These are phyloP conservation scores for Polyodon spathula DNA, from an alignment of 2,113 vertebrate genomes.

Conservation along the genomic window DNA sequence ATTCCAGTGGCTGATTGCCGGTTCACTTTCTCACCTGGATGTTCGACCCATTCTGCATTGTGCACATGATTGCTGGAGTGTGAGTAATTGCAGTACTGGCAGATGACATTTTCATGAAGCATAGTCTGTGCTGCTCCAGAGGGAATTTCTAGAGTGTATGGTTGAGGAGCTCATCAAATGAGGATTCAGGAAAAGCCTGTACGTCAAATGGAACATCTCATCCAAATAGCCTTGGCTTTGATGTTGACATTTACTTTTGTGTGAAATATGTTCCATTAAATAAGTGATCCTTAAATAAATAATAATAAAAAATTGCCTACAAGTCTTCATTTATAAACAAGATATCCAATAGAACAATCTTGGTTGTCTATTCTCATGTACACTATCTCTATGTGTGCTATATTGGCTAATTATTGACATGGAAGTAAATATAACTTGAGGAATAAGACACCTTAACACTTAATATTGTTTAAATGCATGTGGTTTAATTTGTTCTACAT, in stretches of 20 bases:
- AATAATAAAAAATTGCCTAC: too few species aligned
- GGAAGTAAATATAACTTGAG: too few species aligned
- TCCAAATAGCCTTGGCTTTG: slow-evolving; percentile 47
- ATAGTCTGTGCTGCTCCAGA: slow-evolving; percentile 47
- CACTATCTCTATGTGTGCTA: too few species aligned
- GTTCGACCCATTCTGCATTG: slow-evolving; percentile 58
- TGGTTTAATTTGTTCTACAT: too few species aligned
- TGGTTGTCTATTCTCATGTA: too few species aligned
- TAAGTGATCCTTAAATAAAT: too few species aligned
- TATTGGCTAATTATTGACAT: too few species aligned
- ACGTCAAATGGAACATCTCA: slow-evolving; percentile 43
- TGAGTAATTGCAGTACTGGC: slow-evolving; percentile 66
- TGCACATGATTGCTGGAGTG: slow-evolving; percentile 67
- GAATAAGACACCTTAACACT: too few species aligned
- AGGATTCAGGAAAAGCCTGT: slow-evolving; percentile 60
- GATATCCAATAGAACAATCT: too few species aligned
- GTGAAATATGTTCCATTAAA: slow-evolving; percentile 14
- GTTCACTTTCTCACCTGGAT: slow-evolving; percentile 74
- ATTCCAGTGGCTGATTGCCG: slow-evolving; percentile 69
- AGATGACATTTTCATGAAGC: slow-evolving; percentile 69
- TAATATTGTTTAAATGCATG: too few species aligned
- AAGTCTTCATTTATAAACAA: too few species aligned
- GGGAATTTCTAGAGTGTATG: slow-evolving; percentile 56
- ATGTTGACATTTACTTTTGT: slow-evolving; percentile 53
- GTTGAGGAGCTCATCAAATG: slow-evolving; percentile 60